Evolutionary conservation across 2,113 vertebrate species (phyloP), one percentile per base, ranked within the genome.

Genomic region (Rhadina sibilatrix): DNA sequence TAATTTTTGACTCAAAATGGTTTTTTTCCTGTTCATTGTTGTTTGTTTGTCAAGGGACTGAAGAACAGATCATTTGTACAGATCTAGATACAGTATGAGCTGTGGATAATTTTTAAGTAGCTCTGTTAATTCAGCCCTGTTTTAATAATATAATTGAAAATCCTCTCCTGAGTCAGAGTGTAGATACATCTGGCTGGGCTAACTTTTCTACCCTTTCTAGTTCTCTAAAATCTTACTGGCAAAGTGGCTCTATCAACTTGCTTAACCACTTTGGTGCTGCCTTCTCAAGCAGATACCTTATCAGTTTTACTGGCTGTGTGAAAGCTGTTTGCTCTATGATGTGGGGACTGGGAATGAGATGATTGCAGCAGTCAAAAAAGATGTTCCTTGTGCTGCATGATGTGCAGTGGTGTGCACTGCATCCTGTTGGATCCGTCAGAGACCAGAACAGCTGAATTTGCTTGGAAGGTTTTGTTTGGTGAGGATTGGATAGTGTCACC

Each of bases 71-170:
- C 66, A 70, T 83, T 52, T 80, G 47, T 33, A 42, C n/a, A 80
- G 30, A 27, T 49, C 69, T 44, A 78, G 35, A 44, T 37, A 82
- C 49, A 47, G 5, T 53, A 60, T 27, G 35, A 94, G 31, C 46
- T 10, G n/a, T 81, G 74, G 72, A 81, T 82, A 30, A 49, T 92
- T 96, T 83, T 95, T 52, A 91, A 83, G 64, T 82, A 82, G 57
- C 64, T 87, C 76, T 87, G n/a, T 78, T 95, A 96, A 76, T 97
- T 64, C 82, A 77, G 47, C 7, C 30, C 28, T 64, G 20, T 86
- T 77, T 81, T 79, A 78, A 87, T 87, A 93, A 95, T 74, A 63
- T 13, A 80, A 50, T 3, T 47, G 28, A 49, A 46, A 44, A 52
- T 83, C 75, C 90, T 82, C 52, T 90, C 35, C 54, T 11, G 11